Conservation (phyloP, 2,888 invertebrate genomes). For the Xylota sylvarum region DNA sequence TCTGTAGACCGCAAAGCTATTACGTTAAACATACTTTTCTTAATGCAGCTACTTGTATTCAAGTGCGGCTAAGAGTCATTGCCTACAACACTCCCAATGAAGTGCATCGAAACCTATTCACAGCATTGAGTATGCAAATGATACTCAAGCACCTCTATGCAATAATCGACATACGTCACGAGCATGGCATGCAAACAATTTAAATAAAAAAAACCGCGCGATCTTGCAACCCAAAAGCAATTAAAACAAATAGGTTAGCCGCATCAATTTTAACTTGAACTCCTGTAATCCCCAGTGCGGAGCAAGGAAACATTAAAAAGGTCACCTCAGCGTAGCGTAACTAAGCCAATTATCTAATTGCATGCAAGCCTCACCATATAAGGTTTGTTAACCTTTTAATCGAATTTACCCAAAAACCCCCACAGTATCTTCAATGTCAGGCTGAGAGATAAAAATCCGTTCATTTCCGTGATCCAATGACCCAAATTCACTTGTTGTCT, state of each 20-base stretch:
- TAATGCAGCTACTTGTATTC: neutral
- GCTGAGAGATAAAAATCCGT: neutral
- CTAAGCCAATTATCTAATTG: neutral
- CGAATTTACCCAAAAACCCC: neutral
- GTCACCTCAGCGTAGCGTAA: neutral
- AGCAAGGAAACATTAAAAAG: slow-evolving; percentile 2
- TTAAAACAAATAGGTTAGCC: slow-evolving; percentile 5
- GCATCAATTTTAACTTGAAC: slow-evolving; percentile 5
- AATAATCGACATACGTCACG: neutral
- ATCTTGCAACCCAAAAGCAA: slow-evolving; percentile 1
- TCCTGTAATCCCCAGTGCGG: neutral
- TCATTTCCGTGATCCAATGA: slow-evolving; percentile 23
- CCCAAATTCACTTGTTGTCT: slow-evolving; percentile 2
- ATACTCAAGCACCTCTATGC: too few relatives aligned
- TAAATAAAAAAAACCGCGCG: neutral
- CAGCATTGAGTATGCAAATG: neutral
- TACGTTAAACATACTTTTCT: too few relatives aligned
- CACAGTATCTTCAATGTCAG: slow-evolving; percentile 2
- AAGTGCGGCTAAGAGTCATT: neutral
- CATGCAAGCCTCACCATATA: neutral
- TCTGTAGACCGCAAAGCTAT: neutral
- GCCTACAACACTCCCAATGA: neutral
- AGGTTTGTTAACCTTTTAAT: slow-evolving; percentile 13
- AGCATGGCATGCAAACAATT: neutral
- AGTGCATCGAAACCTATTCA: neutral